Percentiles rank a stretch among this genome's conserved stretches.
Evolutionary conservation across 2,113 vertebrate species (phyloP).

Genomic region (Redunca redunca): DNA sequence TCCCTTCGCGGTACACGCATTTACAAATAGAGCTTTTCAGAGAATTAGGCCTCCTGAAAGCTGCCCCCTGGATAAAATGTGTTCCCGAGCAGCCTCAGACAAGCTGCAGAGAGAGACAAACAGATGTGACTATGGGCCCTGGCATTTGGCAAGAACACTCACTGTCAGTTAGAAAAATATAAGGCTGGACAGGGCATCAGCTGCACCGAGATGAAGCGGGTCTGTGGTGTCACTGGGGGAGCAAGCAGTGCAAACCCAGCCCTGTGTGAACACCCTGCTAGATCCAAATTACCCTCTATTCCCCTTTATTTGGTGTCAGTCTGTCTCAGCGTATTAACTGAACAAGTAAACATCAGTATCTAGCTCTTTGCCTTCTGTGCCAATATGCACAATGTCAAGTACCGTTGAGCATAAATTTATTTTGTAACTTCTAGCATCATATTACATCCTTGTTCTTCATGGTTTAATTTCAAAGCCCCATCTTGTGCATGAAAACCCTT

Average conservation of each 20-base stretch:
- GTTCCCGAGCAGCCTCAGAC: slow-evolving; percentile 80
- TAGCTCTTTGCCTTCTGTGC: not conserved
- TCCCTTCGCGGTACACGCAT: slow-evolving; percentile 73
- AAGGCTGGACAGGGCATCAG: slow-evolving; percentile 90
- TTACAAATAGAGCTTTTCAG: slow-evolving; percentile 80
- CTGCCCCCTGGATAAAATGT: slow-evolving; percentile 85
- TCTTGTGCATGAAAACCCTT: not conserved
- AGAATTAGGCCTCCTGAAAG: slow-evolving; percentile 81
- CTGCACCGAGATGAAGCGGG: slow-evolving; percentile 80
- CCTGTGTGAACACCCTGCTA: slow-evolving; percentile 67
- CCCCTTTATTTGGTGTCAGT: not conserved
- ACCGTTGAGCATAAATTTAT: not conserved
- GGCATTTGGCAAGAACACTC: slow-evolving; percentile 91
- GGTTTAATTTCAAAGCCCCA: not conserved
- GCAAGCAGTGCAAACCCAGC: slow-evolving; percentile 71
- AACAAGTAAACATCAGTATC: not conserved
- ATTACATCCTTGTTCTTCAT: not conserved
- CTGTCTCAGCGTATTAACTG: slow-evolving; percentile 42
- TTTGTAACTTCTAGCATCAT: not conserved
- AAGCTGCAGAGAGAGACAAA: slow-evolving; percentile 82
- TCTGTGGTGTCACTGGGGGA: slow-evolving; percentile 82
- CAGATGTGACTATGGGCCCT: slow-evolving; percentile 91
- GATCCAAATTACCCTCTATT: slow-evolving; percentile 39
- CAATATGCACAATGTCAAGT: not conserved
- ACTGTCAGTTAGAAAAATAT: slow-evolving; percentile 89